Percentiles rank a stretch among this genome's conserved stretches.
These are phyloP conservation scores for Lepidothrix coronata DNA, from an alignment of 2,113 vertebrate species.

Conservation along the genomic window DNA sequence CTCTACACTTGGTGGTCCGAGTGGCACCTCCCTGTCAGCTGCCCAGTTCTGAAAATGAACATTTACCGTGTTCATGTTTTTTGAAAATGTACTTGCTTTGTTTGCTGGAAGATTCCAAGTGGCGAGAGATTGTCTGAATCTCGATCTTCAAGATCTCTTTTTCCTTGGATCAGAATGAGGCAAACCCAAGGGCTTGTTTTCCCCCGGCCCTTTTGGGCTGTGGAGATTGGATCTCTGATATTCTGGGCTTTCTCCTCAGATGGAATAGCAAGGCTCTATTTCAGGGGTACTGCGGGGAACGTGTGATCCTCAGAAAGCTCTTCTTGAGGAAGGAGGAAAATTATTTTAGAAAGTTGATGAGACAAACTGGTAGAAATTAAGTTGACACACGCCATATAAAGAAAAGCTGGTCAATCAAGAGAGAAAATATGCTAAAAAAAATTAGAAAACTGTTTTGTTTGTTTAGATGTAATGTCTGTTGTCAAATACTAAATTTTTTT, in stretches of 20 bases:
- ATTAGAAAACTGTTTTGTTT: neutral
- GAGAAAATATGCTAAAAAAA: neutral
- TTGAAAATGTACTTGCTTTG: accelerated
- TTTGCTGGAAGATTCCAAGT: neutral
- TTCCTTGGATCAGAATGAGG: neutral
- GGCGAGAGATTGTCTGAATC: neutral
- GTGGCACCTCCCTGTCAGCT: accelerated
- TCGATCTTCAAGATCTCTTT: neutral
- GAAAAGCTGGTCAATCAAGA: neutral
- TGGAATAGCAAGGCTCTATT: neutral
- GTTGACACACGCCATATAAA: neutral
- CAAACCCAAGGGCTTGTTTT: neutral
- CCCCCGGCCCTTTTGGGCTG: neutral
- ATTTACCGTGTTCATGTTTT: too few relatives aligned
- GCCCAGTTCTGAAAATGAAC: neutral
- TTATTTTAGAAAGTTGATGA: neutral
- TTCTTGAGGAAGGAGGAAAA: neutral
- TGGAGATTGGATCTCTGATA: neutral
- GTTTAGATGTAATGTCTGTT: neutral
- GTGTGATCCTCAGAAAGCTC: neutral
- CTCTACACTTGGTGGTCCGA: neutral
- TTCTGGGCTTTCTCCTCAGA: neutral
- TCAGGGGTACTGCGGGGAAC: neutral
- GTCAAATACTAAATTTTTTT: neutral
- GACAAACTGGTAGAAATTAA: neutral